Percentiles rank a stretch among this genome's conserved stretches.
Conservation (phyloP, 2,888 invertebrate genomes). For the Lamellibrachia columna region DNA sequence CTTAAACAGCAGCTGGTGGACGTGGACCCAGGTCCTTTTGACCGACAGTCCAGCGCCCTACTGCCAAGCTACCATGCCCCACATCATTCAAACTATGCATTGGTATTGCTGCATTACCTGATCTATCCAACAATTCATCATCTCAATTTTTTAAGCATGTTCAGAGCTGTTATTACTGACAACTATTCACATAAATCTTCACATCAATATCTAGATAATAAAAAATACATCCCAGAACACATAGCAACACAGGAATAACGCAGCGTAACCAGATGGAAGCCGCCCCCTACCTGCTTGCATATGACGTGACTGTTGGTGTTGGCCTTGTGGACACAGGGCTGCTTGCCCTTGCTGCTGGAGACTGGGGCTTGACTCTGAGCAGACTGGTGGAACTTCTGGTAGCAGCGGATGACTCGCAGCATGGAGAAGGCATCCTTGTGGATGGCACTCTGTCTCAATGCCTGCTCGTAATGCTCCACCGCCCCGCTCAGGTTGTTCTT, state of each 20-base stretch:
- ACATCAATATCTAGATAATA: not conserved
- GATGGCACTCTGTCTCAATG: constrained; percentile 57
- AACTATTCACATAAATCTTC: no score
- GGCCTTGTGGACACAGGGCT: constrained; percentile 32
- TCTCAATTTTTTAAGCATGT: no score
- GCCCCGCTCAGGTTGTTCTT: constrained; percentile 70
- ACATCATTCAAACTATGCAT: not conserved
- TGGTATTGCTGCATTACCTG: not conserved
- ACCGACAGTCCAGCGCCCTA: no score
- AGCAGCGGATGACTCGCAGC: constrained; percentile 60
- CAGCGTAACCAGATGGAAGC: not conserved
- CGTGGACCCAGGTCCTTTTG: no score
- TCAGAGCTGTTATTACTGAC: no score
- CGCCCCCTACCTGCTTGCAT: constrained; percentile 56
- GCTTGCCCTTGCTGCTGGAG: not conserved
- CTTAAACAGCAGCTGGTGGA: no score
- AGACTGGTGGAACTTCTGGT: constrained; percentile 54
- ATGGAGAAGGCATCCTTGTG: constrained; percentile 54
- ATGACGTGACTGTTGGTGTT: constrained; percentile 60
- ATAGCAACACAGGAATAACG: not conserved
- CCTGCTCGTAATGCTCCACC: constrained; percentile 60
- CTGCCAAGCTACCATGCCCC: no score
- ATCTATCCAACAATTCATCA: no score
- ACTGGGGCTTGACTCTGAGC: not conserved
- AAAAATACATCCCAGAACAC: not conserved